These are phyloP conservation scores for Tamandua tetradactyla DNA, from an alignment of 2,797 vertebrate species.

Conservation along the genomic window DNA sequence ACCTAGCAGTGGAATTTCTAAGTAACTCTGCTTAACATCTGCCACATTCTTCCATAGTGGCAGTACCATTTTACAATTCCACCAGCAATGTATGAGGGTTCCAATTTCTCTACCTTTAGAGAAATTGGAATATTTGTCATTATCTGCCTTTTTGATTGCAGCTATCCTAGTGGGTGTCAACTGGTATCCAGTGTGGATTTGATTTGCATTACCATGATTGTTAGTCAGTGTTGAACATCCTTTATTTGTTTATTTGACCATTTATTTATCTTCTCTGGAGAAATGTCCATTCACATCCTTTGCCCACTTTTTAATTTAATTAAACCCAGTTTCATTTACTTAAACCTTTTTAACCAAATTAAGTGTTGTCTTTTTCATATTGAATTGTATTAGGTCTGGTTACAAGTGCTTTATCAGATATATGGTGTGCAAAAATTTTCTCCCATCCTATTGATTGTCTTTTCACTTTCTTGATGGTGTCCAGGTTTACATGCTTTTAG, in stretches of 20 bases:
- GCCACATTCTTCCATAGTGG: neutral
- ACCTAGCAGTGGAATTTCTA: neutral
- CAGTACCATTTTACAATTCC: neutral
- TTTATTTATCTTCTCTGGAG: neutral
- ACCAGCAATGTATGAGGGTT: neutral
- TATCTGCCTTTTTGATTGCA: neutral
- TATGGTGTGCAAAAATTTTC: conserved; percentile 17
- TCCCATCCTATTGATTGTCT: neutral
- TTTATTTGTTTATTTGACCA: neutral
- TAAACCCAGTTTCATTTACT: too few species aligned
- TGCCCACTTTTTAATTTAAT: neutral
- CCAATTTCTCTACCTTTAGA: neutral
- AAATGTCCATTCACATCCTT: neutral
- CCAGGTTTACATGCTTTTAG: neutral
- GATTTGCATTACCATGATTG: neutral
- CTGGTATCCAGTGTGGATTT: neutral
- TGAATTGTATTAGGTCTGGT: neutral
- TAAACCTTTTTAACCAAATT: too few species aligned
- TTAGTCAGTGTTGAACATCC: neutral
- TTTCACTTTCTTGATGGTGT: neutral
- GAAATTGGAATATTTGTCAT: neutral
- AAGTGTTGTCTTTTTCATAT: conserved; percentile 8
- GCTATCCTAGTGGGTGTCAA: neutral
- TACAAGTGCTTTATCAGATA: neutral
- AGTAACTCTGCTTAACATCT: neutral